These are phyloP conservation scores for Harmothoe impar DNA, from an alignment of 2,888 invertebrate species.

Conservation along the genomic window DNA sequence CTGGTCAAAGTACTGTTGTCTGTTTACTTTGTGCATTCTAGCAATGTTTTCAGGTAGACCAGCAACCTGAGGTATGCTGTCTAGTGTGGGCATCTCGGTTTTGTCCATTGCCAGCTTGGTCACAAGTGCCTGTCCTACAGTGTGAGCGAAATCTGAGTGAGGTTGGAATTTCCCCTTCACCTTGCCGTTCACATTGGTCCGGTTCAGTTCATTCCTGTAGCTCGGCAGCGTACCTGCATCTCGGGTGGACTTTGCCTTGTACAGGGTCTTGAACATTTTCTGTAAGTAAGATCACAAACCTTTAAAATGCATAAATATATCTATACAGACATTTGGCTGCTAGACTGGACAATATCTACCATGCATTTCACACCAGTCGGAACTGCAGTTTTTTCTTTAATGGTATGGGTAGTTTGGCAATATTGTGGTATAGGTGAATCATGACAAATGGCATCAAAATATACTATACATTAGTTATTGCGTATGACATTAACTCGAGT, in stretches of 20 bases:
- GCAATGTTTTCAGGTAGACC: not conserved
- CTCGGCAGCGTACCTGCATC: not conserved
- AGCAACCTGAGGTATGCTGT: not conserved
- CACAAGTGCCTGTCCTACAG: not conserved
- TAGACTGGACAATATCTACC: too few relatives aligned
- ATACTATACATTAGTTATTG: too few relatives aligned
- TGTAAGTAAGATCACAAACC: not conserved
- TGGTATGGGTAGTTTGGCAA: too few relatives aligned
- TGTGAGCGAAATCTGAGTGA: not conserved
- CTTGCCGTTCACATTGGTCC: not conserved
- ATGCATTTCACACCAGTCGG: too few relatives aligned
- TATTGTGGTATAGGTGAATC: too few relatives aligned
- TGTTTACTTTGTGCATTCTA: not conserved
- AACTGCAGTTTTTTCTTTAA: too few relatives aligned
- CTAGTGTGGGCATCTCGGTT: not conserved
- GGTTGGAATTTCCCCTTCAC: constrained; percentile 15
- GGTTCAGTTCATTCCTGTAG: not conserved
- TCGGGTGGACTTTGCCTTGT: not conserved
- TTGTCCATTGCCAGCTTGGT: not conserved
- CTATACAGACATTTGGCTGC: too few relatives aligned
- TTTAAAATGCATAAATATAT: too few relatives aligned
- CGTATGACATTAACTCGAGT: too few relatives aligned
- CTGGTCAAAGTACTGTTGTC: not conserved
- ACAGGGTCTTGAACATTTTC: not conserved
- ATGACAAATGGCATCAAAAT: too few relatives aligned